Percentiles rank a stretch among this genome's conserved stretches.
These are phyloP conservation scores for Lamellibrachia luymesi DNA, from an alignment of 1,140 invertebrate genomes.

Conservation along the genomic window DNA sequence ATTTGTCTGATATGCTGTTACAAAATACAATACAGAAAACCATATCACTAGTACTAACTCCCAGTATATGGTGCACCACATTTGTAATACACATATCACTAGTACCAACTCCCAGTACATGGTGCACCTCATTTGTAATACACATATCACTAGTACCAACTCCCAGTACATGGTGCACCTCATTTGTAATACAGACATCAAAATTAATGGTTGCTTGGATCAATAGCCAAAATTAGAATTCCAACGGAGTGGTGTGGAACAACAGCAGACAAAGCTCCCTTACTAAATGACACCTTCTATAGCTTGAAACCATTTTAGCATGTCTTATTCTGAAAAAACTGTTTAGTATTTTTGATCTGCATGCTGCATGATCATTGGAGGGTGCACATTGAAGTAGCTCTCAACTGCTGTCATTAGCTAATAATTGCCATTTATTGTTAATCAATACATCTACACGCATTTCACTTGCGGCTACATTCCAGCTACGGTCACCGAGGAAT, in stretches of 20 bases:
- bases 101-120: neutral
- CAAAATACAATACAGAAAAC: neutral
- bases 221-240: neutral
- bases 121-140: neutral
- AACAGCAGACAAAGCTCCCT: neutral
- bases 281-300: neutral
- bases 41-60: neutral
- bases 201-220: neutral
- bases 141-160: neutral
- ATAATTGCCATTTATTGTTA: conserved; percentile 1
- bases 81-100: neutral
- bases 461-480: neutral
- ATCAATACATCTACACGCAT: neutral
- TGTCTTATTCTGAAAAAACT: neutral
- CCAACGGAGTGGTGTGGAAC: neutral
- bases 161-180: neutral
- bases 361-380: neutral
- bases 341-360: neutral
- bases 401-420: conserved; percentile 4
- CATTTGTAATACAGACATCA: neutral
- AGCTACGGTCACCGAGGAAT: neutral
- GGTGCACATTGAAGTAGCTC: neutral
- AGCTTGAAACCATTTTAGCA: neutral
- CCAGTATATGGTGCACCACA: neutral
- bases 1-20: neutral